Evolutionary conservation across 2,113 vertebrate genomes (phyloP), one percentile per base, ranked within the genome.

Genomic region (Petromus typicus): DNA sequence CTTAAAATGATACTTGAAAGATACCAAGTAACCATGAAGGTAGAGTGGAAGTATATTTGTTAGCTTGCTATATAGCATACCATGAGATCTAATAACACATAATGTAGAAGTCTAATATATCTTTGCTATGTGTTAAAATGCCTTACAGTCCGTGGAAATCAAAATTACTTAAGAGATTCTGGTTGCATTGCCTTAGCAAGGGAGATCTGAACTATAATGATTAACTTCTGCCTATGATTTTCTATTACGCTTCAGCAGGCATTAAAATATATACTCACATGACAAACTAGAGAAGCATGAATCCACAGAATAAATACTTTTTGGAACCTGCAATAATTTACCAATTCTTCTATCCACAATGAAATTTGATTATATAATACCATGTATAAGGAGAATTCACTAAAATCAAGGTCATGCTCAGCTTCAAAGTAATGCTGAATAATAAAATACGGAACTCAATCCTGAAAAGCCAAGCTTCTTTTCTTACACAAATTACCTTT

Each of bases 401-500:
- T 94, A 90, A 93, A 96, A 95, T 95, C 37, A 93, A 93, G 88
- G 91, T 64, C 66, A 96, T 69, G 54, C 64, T 89, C 85, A 93
- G 48, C 59, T 93, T 96, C 71, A 92, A 94, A 90, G 37, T 43
- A 94, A 96, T 73, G 73, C 63, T 10, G 8, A 76, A 34, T 75
- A 61, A 91, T 59, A 93, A 88, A 91, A 96, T 92, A 90, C 9
- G 86, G 48, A 94, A 69, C 32, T 22, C 78, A 82, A 95, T 12
- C 14, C 59, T 86, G 34, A 82, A 81, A 92, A 90, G 66, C 8
- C 18, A 97, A 91, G 66, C 23, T 92, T 86, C 82, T 67, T 91
- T 93, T 96, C 96, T 97, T 94, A 97, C 54, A 64, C 43, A 94
- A 94, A 92, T 56, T 67, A 56, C 91, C 83, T 97, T 97, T 97